phyloP scores from a whole-genome alignment of 2,888 invertebrate genomes.

The Crioceris asparagi region DNA sequence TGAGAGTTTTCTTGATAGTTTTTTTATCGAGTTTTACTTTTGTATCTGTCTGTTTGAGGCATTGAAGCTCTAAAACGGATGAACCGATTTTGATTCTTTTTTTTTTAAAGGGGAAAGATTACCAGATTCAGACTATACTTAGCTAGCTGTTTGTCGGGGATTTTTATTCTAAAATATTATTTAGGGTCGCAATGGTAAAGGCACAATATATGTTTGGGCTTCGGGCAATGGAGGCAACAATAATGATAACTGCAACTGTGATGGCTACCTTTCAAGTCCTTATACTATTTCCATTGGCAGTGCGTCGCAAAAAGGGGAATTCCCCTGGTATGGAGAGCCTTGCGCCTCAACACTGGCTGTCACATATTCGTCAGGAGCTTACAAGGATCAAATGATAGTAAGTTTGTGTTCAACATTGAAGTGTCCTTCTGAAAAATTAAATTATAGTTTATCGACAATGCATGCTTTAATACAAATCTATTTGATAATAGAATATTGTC shows the following conservation, averaged over 20 bases:
- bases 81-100: too few species aligned
- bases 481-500: background rate
- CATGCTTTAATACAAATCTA: background rate
- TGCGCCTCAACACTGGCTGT: constrained; percentile 83
- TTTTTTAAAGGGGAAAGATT: too few species aligned
- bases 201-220: constrained; percentile 85
- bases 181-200: constrained; percentile 68
- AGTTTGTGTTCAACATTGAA: constrained; percentile 36
- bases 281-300: constrained; percentile 83
- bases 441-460: too few species aligned
- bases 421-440: too few species aligned
- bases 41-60: too few species aligned
- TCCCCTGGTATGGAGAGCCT: constrained; percentile 86
- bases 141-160: too few species aligned
- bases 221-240: constrained; percentile 81
- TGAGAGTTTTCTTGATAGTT: too few species aligned
- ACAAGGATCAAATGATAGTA: constrained; percentile 80
- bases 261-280: constrained; percentile 77
- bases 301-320: constrained; percentile 68
- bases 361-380: constrained; percentile 81
- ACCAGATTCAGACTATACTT: too few species aligned
- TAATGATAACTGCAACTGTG: constrained; percentile 83
- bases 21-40: too few species aligned
- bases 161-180: constrained; percentile 5
- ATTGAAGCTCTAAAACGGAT: too few species aligned